These are phyloP conservation scores for Maconellicoccus hirsutus DNA, from an alignment of 1,140 invertebrate genomes.

Conservation along the genomic window DNA sequence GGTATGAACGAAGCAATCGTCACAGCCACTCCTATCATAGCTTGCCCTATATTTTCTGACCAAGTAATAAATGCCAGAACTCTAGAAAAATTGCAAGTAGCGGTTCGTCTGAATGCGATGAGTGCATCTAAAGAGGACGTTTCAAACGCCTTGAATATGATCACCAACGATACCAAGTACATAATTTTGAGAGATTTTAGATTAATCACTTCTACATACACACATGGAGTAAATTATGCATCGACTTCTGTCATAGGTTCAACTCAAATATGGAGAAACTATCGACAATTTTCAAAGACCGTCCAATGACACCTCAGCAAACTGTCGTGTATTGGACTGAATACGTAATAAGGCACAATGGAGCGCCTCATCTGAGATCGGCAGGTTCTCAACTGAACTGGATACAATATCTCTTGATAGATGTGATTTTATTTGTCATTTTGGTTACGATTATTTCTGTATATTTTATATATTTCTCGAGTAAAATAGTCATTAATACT, in stretches of 20 bases:
- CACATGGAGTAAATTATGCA: no score
- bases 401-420: neutral
- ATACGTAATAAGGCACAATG: conserved; percentile 45
- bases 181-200: neutral
- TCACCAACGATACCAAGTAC: neutral
- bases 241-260: conserved; percentile 31
- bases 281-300: conserved; percentile 39
- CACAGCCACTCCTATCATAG: neutral
- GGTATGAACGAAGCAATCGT: neutral
- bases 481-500: no score
- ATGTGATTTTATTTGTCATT: neutral
- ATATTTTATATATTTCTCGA: no score
- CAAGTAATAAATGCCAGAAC: neutral
- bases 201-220: no score
- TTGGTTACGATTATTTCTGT: neutral
- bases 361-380: conserved; percentile 42
- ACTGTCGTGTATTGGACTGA: conserved; percentile 49
- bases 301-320: conserved; percentile 40
- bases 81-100: neutral
- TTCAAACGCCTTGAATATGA: neutral
- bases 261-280: conserved; percentile 32
- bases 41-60: neutral
- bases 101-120: neutral
- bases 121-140: neutral
- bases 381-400: conserved; percentile 39